phyloP scores from a whole-genome alignment of 2,113 vertebrate genomes.

The Scophthalmus maximus region DNA sequence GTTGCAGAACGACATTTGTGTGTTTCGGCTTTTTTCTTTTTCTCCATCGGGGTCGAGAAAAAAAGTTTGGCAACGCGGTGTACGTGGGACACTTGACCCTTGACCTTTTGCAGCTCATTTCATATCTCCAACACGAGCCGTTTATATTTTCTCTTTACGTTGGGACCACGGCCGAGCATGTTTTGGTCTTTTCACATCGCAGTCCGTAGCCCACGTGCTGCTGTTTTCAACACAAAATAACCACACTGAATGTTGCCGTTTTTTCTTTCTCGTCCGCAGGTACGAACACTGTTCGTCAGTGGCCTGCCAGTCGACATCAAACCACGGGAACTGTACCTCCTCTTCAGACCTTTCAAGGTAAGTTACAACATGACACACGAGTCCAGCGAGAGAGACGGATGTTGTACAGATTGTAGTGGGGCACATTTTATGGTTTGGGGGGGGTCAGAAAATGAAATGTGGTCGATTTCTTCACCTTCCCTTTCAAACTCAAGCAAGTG shows the following conservation, averaged over 20 bases:
- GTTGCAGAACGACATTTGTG: too few species aligned
- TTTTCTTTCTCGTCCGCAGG: conserved; percentile 59
- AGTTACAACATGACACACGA: conserved; percentile 45
- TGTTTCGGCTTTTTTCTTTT: too few species aligned
- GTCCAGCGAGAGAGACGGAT: not conserved
- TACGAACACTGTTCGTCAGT: conserved; percentile 95
- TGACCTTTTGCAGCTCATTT: not conserved
- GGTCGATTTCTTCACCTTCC: not conserved
- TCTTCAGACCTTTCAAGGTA: conserved; percentile 98
- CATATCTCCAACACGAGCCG: not conserved
- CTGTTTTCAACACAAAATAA: not conserved
- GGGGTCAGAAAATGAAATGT: not conserved
- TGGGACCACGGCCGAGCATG: not conserved
- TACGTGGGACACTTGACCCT: too few species aligned
- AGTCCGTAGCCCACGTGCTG: not conserved
- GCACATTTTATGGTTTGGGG: not conserved
- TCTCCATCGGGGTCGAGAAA: too few species aligned
- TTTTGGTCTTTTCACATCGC: not conserved
- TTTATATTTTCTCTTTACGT: not conserved
- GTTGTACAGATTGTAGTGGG: not conserved
- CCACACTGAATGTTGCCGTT: not conserved
- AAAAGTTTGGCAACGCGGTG: too few species aligned
- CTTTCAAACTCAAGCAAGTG: conserved; percentile 9
- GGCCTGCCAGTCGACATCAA: conserved; percentile 98
- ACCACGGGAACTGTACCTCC: conserved; percentile 95